Conservation (phyloP, 2,888 invertebrate genomes). For the Yponomeuta plumbellus region DNA sequence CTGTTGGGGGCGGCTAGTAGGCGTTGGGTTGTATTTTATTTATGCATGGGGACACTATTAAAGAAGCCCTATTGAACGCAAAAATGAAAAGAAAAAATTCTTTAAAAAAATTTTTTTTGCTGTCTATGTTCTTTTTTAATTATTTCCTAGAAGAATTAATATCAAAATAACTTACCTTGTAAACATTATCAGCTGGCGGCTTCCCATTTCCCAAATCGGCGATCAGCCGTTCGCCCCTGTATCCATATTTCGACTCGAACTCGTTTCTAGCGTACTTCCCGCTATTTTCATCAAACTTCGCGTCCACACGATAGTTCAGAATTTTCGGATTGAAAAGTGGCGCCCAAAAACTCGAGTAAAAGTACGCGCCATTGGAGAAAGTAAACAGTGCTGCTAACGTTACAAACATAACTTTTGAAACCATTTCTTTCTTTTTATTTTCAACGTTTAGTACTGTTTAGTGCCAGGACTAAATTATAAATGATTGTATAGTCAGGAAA, state of each 20-base stretch:
- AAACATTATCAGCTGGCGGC: slow-evolving; percentile 26
- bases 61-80: too few relatives aligned
- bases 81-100: too few relatives aligned
- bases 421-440: slow-evolving; percentile 21
- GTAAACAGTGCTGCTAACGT: slow-evolving; percentile 27
- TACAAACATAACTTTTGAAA: slow-evolving; percentile 27
- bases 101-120: too few relatives aligned
- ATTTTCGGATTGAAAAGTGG: slow-evolving; percentile 52
- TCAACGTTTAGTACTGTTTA: slow-evolving; percentile 12
- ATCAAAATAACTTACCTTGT: slow-evolving; percentile 33
- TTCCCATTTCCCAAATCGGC: slow-evolving; percentile 52
- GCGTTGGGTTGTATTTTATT: too few relatives aligned
- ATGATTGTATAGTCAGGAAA: slow-evolving; percentile 30
- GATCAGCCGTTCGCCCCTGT: slow-evolving; percentile 49
- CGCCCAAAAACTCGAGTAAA: slow-evolving; percentile 64
- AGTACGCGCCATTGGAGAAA: slow-evolving; percentile 32
- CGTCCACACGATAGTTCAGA: slow-evolving; percentile 54
- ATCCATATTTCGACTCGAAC: slow-evolving; percentile 44
- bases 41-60: too few relatives aligned
- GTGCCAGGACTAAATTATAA: slow-evolving; percentile 23
- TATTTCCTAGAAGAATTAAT: too few relatives aligned
- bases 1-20: too few relatives aligned
- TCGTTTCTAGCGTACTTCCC: slow-evolving; percentile 37
- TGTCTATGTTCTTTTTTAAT: too few relatives aligned
- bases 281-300: slow-evolving; percentile 41